Evolutionary conservation across 2,797 vertebrate species (phyloP), one percentile per base, ranked within the genome.

Genomic region (Sebastes goodei): DNA sequence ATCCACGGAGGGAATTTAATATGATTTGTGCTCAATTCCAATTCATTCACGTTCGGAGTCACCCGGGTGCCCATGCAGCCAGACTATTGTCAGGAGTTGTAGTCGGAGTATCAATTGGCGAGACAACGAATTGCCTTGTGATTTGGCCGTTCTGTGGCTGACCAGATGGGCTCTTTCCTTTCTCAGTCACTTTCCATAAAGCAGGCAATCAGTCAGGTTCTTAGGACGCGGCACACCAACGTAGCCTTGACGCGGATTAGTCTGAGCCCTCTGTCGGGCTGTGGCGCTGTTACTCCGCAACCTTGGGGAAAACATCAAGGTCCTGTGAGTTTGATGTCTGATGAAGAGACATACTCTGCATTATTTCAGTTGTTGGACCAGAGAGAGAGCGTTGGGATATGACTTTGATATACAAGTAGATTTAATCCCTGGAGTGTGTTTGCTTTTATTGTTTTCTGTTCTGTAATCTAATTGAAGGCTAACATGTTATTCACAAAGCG

Each of bases 161-260:
- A 84, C 76, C 90, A 91, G 86, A 90, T 88, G 86, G 84, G 86
- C 84, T 71, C 74, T 78, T 86, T 93, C 80, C 81, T 84, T 76
- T 83, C 63, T 61, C 80, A 75, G 93, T 93, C 93, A 84, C 89
- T 88, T 92, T 83, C 84, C 85, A 92, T 93, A 70, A 91, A 88
- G 71, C 62, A 84, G 74, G 42, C 82, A 91, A 92, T 94, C 94
- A 80, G 88, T 93, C 91, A 91, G 80, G 60, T 65, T 72, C 76
- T 68, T 64, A 42, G 14, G 70, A 74, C 71, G 20, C 7, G 2
- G 71, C 76, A 69, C 80, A 60, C 78, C 71, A 60, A 56, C 66
- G 62, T 57, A 69, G 76, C 80, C 70, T 65, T 30, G 32, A 57
- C 14, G 25, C 3, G 15, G 76, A 90, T 88, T 83, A 88, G 80